These are phyloP conservation scores for Zoanthus gigantus DNA, from an alignment of 92 coral and sea anemone genomes.

Conservation along the genomic window DNA sequence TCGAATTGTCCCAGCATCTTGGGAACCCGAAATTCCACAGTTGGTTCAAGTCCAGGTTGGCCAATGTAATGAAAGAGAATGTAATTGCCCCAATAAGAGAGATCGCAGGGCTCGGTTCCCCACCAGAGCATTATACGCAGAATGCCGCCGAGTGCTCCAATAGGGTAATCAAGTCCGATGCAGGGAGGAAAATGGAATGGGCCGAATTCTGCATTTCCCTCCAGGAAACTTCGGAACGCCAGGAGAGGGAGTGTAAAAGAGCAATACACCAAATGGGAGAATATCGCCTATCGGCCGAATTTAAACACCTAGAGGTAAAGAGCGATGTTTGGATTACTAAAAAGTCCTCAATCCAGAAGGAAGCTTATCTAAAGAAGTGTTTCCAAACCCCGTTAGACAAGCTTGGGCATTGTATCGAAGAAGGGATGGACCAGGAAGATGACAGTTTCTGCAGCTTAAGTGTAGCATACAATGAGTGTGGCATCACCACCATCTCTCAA, in stretches of 20 bases:
- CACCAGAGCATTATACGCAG: conserved; percentile 62
- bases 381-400: conserved; percentile 52
- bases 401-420: neutral
- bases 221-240: conserved; percentile 46
- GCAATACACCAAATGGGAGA: conserved; percentile 60
- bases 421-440: neutral
- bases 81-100: conserved; percentile 56
- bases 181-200: conserved; percentile 60
- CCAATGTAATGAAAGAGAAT: neutral
- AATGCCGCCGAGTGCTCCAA: conserved; percentile 48
- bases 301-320: conserved; percentile 51
- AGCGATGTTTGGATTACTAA: conserved; percentile 48
- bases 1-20: neutral
- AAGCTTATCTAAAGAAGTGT: conserved; percentile 49
- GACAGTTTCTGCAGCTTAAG: conserved; percentile 28
- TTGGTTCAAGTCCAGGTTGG: neutral
- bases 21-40: neutral
- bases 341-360: conserved; percentile 52
- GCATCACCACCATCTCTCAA: conserved; percentile 47
- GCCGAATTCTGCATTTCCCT: conserved; percentile 58
- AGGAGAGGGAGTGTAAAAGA: conserved; percentile 49
- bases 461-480: conserved; percentile 40
- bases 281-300: conserved; percentile 40
- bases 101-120: conserved; percentile 59
- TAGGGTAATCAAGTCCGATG: conserved; percentile 46